A percentile compares a stretch with the other conserved stretches of the same genome.
phyloP scores from a whole-genome alignment of 2,888 invertebrate species.

The Copidosoma aretas region DNA sequence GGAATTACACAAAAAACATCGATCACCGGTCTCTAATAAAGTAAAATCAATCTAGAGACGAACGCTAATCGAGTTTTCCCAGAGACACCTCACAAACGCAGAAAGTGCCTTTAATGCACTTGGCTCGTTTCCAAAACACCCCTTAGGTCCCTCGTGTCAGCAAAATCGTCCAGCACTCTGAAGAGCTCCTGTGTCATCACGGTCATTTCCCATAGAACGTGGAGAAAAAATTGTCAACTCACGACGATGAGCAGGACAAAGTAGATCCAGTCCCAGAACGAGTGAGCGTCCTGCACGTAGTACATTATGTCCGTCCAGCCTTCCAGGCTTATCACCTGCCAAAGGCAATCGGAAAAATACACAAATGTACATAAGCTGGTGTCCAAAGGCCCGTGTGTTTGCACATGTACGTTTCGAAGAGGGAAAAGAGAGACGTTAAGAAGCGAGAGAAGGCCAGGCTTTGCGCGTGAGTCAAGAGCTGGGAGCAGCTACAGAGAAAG shows the following conservation, averaged over 20 bases:
- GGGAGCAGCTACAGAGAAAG: not conserved
- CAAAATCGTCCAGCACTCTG: no score
- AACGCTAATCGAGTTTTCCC: no score
- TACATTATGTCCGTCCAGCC: slow-evolving; percentile 99
- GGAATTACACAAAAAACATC: no score
- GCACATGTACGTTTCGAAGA: not conserved
- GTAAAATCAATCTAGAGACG: no score
- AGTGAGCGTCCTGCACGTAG: slow-evolving; percentile 99
- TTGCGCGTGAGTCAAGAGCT: not conserved
- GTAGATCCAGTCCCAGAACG: slow-evolving; percentile 99
- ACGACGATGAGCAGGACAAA: slow-evolving; percentile 99
- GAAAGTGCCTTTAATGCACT: no score
- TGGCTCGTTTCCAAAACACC: no score
- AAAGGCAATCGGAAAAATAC: slow-evolving; percentile 6
- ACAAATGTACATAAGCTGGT: not conserved
- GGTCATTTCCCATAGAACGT: no score
- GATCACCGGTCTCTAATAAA: no score
- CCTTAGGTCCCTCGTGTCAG: no score
- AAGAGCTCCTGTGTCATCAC: no score
- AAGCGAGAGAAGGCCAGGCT: slow-evolving; percentile 4
- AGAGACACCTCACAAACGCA: no score
- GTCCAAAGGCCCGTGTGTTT: slow-evolving; percentile 10
- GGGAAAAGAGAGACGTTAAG: slow-evolving; percentile 26
- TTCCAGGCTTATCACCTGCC: slow-evolving; percentile 96
- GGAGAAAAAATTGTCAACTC: slow-evolving; percentile 64